A percentile compares a stretch with the other conserved stretches of the same genome.
These are phyloP conservation scores for Leptinotarsa defecta DNA, from an alignment of 1,140 invertebrate genomes.

Conservation along the genomic window DNA sequence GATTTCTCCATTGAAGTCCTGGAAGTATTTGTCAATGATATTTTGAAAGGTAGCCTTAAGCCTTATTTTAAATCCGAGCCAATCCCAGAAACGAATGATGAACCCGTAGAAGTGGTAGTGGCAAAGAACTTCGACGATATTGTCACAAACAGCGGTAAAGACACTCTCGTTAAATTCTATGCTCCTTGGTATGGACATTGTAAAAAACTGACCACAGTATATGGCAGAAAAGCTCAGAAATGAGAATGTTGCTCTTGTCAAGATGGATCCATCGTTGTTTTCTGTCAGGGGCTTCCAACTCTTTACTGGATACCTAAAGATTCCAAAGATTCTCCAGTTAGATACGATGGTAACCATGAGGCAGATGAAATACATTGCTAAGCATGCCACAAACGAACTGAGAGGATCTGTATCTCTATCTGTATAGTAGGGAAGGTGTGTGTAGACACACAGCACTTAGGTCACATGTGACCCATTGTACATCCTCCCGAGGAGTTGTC, in stretches of 20 bases:
- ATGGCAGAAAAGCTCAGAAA: conserved; percentile 83
- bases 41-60: conserved; percentile 82
- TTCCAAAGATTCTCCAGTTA: conserved; percentile 77
- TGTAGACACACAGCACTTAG: too few relatives aligned
- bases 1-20: conserved; percentile 91
- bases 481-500: too few relatives aligned
- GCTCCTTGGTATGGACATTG: conserved; percentile 99
- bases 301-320: conserved; percentile 94
- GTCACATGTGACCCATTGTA: too few relatives aligned
- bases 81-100: conserved; percentile 84
- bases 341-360: conserved; percentile 93
- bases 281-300: conserved; percentile 96
- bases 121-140: conserved; percentile 97
- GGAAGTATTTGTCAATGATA: conserved; percentile 85
- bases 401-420: too few relatives aligned
- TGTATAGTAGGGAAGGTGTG: too few relatives aligned
- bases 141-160: conserved; percentile 88
- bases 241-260: conserved; percentile 92
- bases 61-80: conserved; percentile 96
- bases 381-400: conserved; percentile 87
- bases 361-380: conserved; percentile 95
- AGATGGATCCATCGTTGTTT: conserved; percentile 92
- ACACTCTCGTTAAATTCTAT: conserved; percentile 97
- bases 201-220: conserved; percentile 92
- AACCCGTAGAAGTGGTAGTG: conserved; percentile 88